Percentiles rank a stretch among this genome's conserved stretches.
These are phyloP conservation scores for Scomberomorus guttatus DNA, from an alignment of 2,797 vertebrate species.

Conservation along the genomic window DNA sequence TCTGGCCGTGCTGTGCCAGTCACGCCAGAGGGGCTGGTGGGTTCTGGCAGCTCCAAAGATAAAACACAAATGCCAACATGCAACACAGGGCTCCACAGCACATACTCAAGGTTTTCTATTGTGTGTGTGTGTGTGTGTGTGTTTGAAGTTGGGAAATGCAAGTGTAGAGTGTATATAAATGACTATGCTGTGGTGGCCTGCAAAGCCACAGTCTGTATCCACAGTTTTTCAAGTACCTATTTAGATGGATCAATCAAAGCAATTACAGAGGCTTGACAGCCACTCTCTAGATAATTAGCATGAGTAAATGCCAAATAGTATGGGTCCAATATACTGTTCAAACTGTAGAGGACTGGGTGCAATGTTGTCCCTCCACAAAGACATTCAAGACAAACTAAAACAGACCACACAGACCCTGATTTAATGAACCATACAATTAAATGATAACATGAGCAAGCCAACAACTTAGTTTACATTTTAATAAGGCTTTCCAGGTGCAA, in stretches of 20 bases:
- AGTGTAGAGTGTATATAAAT: slow-evolving; percentile 31
- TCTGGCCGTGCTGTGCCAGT: slow-evolving; percentile 48
- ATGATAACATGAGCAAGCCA: slow-evolving; percentile 34
- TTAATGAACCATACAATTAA: slow-evolving; percentile 48
- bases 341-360: slow-evolving; percentile 36
- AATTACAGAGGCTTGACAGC: slow-evolving; percentile 70
- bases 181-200: slow-evolving; percentile 21
- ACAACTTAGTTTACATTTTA: slow-evolving; percentile 32
- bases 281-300: slow-evolving; percentile 71
- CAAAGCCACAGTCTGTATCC: slow-evolving; percentile 54
- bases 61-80: slow-evolving; percentile 60
- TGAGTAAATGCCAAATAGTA: slow-evolving; percentile 71
- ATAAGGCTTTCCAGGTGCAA: slow-evolving; percentile 23
- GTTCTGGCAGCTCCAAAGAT: slow-evolving; percentile 67
- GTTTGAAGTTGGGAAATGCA: slow-evolving; percentile 31
- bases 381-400: slow-evolving; percentile 32
- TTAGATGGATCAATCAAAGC: slow-evolving; percentile 75
- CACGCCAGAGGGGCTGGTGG: slow-evolving; percentile 60
- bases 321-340: slow-evolving; percentile 42
- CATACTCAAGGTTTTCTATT: slow-evolving; percentile 6
- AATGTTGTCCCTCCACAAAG: slow-evolving; percentile 38
- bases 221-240: slow-evolving; percentile 63
- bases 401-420: slow-evolving; percentile 39
- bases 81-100: slow-evolving; percentile 7
- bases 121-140: slow-evolving; percentile 21